Evolutionary conservation across 2,797 vertebrate genomes (phyloP).

Genomic region (Onychomys leucogaster): DNA sequence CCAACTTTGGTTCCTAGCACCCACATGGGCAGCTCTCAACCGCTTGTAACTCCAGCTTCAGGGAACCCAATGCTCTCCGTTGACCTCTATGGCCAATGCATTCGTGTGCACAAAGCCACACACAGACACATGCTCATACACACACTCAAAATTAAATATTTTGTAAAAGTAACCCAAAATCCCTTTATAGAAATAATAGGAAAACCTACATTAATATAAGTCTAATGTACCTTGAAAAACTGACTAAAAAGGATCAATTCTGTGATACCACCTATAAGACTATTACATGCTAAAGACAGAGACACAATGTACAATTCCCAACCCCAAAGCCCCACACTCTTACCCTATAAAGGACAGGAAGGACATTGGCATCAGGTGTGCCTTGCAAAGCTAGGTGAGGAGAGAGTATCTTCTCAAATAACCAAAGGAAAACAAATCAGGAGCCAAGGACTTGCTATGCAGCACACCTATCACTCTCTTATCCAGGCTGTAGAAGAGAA

Average conservation of each 20-base stretch:
- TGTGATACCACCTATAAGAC: neutral
- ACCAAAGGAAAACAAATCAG: conserved; percentile 35
- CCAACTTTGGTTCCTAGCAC: neutral
- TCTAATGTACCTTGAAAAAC: neutral
- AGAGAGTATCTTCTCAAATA: conserved; percentile 32
- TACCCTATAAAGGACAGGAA: neutral
- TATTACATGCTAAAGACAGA: conserved; percentile 32
- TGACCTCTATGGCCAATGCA: neutral
- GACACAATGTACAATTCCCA: neutral
- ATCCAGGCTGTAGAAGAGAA: conserved; percentile 20
- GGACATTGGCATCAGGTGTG: neutral
- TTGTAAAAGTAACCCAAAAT: neutral
- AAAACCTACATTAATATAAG: neutral
- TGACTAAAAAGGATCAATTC: conserved; percentile 34
- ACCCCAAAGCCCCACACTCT: neutral
- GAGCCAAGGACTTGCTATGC: conserved; percentile 16
- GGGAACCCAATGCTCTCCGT: neutral
- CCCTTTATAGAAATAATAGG: neutral
- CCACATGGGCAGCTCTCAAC: no score
- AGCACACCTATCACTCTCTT: conserved; percentile 17
- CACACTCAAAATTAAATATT: neutral
- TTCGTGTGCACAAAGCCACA: neutral
- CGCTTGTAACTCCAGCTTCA: neutral
- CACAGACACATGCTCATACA: neutral
- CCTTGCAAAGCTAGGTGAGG: conserved; percentile 16